Conservation (phyloP, 1,140 invertebrate genomes). For the Mizuhopecten yessoensis region DNA sequence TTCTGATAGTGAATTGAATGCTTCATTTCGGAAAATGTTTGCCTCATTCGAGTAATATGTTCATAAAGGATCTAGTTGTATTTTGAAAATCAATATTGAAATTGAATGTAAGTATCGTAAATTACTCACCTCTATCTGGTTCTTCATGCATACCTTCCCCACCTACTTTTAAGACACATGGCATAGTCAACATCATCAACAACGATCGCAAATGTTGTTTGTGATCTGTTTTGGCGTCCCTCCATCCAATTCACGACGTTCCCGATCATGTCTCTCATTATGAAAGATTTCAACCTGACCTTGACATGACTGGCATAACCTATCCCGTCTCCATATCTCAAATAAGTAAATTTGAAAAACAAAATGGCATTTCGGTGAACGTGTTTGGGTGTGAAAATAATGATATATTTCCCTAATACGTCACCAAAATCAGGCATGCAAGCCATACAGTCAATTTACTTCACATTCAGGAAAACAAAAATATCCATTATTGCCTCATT, state of each 20-base stretch:
- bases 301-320: constrained; percentile 45
- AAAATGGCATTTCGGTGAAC: constrained; percentile 61
- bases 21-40: no score
- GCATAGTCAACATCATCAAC: constrained; percentile 50
- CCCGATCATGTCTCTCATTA: background rate
- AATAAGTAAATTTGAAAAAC: no score
- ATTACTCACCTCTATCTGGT: no score
- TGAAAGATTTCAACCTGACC: background rate
- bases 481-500: no score
- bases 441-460: constrained; percentile 40
- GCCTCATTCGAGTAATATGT: no score
- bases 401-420: constrained; percentile 52
- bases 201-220: constrained; percentile 56
- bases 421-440: constrained; percentile 42
- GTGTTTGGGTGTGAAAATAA: constrained; percentile 55
- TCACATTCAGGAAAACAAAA: no score
- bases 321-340: no score
- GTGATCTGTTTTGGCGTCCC: constrained; percentile 47
- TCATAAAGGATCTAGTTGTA: constrained; percentile 31
- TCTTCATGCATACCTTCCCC: constrained; percentile 49
- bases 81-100: constrained; percentile 25
- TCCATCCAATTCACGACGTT: background rate
- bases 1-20: no score
- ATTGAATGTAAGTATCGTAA: no score
- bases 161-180: background rate